Evolutionary conservation across 1,140 invertebrate genomes (phyloP).

Genomic region (Zeugodacus cucurbitae): DNA sequence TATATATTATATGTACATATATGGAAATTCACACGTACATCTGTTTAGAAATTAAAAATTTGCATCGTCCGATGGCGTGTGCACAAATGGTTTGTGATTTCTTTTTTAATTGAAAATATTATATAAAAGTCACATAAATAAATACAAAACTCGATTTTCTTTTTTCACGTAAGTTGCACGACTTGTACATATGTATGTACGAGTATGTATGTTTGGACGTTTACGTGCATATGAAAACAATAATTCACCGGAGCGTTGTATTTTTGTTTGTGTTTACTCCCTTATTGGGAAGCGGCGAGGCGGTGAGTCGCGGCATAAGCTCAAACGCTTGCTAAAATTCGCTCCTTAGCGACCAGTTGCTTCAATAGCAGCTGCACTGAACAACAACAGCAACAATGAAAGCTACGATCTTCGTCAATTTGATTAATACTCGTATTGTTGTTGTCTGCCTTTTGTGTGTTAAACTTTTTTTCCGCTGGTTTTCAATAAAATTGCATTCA

Average conservation of each 20-base stretch:
- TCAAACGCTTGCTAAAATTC: background rate
- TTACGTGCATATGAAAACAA: background rate
- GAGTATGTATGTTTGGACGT: background rate
- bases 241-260: background rate
- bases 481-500: constrained; percentile 10
- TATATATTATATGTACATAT: background rate
- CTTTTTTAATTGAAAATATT: background rate
- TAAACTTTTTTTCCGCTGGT: background rate
- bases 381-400: background rate
- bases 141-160: background rate
- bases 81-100: background rate
- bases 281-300: background rate
- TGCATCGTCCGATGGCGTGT: background rate
- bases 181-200: background rate
- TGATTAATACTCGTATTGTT: background rate
- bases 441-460: background rate
- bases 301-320: background rate
- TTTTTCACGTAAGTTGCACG: background rate
- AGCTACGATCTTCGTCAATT: background rate
- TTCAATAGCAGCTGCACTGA: background rate
- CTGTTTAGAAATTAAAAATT: background rate
- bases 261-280: background rate
- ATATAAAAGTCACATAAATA: background rate
- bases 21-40: background rate
- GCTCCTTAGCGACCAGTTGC: background rate